phyloP scores from a whole-genome alignment of 2,888 invertebrate genomes.

The Zootermopsis nevadensis region DNA sequence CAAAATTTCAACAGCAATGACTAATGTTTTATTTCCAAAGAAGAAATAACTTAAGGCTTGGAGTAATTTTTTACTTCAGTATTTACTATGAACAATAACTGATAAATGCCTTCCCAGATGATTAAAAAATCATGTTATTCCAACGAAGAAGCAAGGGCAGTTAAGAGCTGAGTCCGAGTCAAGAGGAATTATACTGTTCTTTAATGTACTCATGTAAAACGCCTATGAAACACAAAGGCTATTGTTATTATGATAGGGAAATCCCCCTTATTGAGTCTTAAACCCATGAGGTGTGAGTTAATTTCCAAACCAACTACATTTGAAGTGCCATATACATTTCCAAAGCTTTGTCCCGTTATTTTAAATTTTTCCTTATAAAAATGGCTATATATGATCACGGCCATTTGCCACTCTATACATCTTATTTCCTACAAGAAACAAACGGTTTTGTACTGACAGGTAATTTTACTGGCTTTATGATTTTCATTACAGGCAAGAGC shows the following conservation, averaged over 20 bases:
- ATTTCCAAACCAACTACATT: not conserved
- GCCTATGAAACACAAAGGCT: slow-evolving; percentile 23
- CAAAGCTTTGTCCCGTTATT: not conserved
- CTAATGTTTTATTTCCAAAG: slow-evolving; percentile 35
- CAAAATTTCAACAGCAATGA: slow-evolving; percentile 38
- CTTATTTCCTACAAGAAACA: not conserved
- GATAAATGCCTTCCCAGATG: slow-evolving; percentile 15
- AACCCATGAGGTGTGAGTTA: slow-evolving; percentile 23
- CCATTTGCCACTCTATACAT: not conserved
- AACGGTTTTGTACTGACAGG: slow-evolving; percentile 4
- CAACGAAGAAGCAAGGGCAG: slow-evolving; percentile 37
- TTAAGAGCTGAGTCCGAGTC: slow-evolving; percentile 10
- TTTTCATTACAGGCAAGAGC: no score
- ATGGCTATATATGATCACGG: not conserved
- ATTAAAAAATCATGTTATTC: slow-evolving; percentile 10
- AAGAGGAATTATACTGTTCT: slow-evolving; percentile 35
- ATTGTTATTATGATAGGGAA: not conserved
- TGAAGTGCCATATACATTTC: not conserved
- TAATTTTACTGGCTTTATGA: slow-evolving; percentile 8
- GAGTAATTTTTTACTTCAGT: slow-evolving; percentile 35
- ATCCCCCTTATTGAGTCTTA: not conserved
- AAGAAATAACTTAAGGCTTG: slow-evolving; percentile 36
- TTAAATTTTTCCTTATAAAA: no score
- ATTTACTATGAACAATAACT: slow-evolving; percentile 42
- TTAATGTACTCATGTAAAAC: slow-evolving; percentile 1